Conservation (phyloP, 2,797 vertebrate species). For the Pseudotriccus pelzelni region DNA sequence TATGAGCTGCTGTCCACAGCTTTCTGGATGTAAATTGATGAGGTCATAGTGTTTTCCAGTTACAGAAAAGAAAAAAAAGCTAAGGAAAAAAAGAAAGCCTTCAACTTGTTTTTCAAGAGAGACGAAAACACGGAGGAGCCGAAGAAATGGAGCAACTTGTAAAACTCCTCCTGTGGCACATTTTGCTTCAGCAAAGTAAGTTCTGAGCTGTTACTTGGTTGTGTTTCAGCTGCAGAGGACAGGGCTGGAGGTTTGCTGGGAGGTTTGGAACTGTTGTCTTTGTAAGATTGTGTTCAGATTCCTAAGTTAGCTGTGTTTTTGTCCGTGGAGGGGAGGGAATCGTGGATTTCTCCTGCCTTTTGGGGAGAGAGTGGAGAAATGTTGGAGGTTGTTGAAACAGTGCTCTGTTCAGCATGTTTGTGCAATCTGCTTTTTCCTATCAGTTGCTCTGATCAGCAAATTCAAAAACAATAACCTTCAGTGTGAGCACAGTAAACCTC, state of each 20-base stretch:
- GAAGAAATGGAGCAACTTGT: conserved; percentile 68
- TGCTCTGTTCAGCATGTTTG: not conserved
- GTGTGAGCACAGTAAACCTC: not conserved
- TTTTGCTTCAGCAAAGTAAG: conserved; percentile 79
- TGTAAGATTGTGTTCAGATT: not conserved
- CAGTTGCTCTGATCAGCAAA: not conserved
- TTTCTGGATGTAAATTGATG: conserved; percentile 44
- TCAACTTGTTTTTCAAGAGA: conserved; percentile 33
- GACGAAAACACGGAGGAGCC: not conserved
- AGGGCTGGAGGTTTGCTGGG: not conserved
- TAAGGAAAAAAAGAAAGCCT: not conserved
- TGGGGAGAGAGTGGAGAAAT: not conserved
- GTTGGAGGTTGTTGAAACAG: not conserved
- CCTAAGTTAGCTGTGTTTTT: not conserved
- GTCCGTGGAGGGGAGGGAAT: not conserved
- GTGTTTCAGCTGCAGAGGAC: not conserved
- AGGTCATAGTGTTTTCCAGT: conserved; percentile 60
- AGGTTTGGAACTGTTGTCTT: not conserved
- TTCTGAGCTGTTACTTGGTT: not conserved
- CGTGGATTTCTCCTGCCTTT: not conserved
- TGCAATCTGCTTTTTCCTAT: not conserved
- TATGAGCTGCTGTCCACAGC: conserved; percentile 42
- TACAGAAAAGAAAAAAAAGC: not conserved
- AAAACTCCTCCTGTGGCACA: conserved; percentile 68
- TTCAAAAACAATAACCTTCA: not conserved